Percentiles rank a stretch among this genome's conserved stretches.
Conservation (phyloP, 2,797 vertebrate species). For the Tinamus major region DNA sequence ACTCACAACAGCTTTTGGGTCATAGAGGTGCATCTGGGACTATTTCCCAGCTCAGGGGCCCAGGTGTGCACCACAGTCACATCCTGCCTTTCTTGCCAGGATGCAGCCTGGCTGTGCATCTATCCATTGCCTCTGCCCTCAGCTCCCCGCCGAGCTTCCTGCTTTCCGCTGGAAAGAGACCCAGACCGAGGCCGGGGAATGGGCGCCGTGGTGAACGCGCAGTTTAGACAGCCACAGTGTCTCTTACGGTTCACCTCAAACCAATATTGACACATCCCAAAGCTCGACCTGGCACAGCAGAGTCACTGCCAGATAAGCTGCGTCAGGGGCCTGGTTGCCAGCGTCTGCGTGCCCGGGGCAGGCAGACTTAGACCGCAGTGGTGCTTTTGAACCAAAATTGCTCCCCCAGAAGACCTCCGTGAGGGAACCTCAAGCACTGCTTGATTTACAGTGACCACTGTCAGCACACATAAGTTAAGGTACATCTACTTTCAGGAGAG, state of each 20-base stretch:
- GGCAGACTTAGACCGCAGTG: neutral
- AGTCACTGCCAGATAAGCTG: neutral
- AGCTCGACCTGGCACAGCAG: neutral
- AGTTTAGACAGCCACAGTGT: neutral
- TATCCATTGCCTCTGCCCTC: neutral
- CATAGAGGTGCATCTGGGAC: neutral
- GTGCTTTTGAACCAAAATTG: neutral
- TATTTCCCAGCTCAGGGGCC: neutral
- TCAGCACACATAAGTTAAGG: neutral
- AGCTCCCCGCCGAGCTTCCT: neutral
- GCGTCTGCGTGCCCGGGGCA: neutral
- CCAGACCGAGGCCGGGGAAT: neutral
- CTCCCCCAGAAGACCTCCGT: neutral
- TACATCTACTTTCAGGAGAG: neutral
- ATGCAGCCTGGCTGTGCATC: neutral
- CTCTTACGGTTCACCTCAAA: neutral
- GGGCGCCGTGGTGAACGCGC: neutral
- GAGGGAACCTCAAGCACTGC: neutral
- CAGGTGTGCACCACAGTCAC: neutral
- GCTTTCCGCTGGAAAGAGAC: neutral
- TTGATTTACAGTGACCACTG: neutral
- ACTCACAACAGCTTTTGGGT: neutral
- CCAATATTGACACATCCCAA: neutral
- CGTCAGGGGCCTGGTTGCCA: neutral
- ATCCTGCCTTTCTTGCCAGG: conserved; percentile 18